Conservation (phyloP, 1,140 invertebrate species). For the Conus ventricosus region DNA sequence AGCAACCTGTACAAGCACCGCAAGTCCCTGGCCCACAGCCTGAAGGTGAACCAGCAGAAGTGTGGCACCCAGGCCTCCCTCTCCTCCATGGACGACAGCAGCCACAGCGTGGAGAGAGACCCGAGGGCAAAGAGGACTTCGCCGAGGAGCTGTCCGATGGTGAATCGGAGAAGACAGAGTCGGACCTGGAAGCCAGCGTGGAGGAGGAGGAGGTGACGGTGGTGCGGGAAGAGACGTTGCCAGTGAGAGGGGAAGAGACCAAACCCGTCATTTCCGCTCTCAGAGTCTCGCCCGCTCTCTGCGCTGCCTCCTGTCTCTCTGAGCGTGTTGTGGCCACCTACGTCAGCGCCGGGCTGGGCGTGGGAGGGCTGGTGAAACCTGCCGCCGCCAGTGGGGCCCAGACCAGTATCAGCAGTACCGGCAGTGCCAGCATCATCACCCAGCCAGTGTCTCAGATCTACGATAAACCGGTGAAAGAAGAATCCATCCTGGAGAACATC, state of each 20-base stretch:
- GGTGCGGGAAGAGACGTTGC: conserved; percentile 49
- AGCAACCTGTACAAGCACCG: conserved; percentile 95
- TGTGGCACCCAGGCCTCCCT: conserved; percentile 18
- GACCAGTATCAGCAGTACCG: neutral
- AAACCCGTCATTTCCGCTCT: neutral
- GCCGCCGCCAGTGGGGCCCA: neutral
- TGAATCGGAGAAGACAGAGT: conserved; percentile 39
- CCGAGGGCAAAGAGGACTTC: conserved; percentile 24
- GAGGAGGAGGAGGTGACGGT: conserved; percentile 40
- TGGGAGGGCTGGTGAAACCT: neutral
- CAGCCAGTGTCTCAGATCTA: neutral
- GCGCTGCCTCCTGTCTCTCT: neutral
- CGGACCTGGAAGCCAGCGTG: conserved; percentile 37
- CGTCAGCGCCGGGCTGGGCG: neutral
- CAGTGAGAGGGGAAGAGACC: conserved; percentile 24
- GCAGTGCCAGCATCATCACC: neutral
- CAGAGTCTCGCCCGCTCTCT: neutral
- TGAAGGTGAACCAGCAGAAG: conserved; percentile 52
- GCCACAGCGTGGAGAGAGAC: conserved; percentile 32
- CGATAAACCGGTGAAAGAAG: conserved; percentile 35
- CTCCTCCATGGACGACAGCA: conserved; percentile 21
- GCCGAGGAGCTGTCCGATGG: conserved; percentile 34
- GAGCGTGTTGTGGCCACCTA: neutral
- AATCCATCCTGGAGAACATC: conserved; percentile 45
- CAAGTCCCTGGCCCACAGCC: conserved; percentile 84